phyloP scores from a whole-genome alignment of 1,140 invertebrate genomes.

The Antheraea mylitta region DNA sequence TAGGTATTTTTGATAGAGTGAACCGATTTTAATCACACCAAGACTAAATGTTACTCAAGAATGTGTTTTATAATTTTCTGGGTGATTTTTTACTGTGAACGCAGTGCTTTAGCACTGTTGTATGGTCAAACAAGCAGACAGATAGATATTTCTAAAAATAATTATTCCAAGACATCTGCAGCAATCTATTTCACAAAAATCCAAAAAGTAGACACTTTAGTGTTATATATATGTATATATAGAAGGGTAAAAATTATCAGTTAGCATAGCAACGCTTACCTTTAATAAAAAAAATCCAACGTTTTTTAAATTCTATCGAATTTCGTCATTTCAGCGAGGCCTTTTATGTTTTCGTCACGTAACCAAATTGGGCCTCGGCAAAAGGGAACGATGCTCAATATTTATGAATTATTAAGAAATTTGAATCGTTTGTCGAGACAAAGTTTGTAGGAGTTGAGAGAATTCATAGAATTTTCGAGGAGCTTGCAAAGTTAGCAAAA shows the following conservation, averaged over 20 bases:
- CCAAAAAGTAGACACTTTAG: too few species aligned
- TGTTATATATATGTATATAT: too few species aligned
- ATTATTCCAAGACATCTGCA: too few species aligned
- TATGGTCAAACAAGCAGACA: too few species aligned
- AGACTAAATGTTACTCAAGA: too few species aligned
- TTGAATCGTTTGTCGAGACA: background rate
- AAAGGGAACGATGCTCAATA: conserved; percentile 17
- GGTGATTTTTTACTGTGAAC: too few species aligned
- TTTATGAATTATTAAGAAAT: conserved; percentile 27
- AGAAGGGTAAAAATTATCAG: background rate
- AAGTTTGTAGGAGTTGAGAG: conserved; percentile 1
- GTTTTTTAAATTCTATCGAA: conserved; percentile 20
- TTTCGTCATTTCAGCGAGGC: conserved; percentile 14
- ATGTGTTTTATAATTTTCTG: too few species aligned
- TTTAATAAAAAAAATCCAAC: conserved; percentile 6
- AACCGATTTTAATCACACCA: too few species aligned
- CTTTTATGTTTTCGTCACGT: conserved; percentile 21
- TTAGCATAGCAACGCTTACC: background rate
- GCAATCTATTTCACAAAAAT: too few species aligned
- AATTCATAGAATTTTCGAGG: conserved; percentile 3
- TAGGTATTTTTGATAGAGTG: too few species aligned
- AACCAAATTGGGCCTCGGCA: conserved; percentile 17
- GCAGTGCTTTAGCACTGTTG: too few species aligned
- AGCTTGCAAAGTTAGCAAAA: background rate
- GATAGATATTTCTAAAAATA: too few species aligned